Percentiles rank a stretch among this genome's conserved stretches.
Evolutionary conservation across 2,113 vertebrate genomes (phyloP).

Genomic region (Odocoileus hemionus): DNA sequence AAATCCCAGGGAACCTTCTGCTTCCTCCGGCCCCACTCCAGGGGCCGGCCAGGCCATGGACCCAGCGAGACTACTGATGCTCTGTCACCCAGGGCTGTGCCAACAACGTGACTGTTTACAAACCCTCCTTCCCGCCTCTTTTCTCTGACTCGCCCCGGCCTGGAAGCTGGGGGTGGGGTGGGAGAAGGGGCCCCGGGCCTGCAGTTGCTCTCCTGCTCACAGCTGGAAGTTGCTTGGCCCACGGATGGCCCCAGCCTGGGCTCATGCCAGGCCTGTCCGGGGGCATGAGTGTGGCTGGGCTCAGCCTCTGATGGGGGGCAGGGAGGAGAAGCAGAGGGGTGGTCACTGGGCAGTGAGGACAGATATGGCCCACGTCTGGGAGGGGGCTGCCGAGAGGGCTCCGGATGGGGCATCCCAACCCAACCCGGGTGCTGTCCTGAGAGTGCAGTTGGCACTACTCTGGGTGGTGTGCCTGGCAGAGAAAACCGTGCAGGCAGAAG

Average conservation of each 20-base stretch:
- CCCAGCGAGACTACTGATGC: neutral
- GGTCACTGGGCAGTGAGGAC: neutral
- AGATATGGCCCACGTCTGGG: neutral
- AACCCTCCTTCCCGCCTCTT: neutral
- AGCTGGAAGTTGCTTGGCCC: neutral
- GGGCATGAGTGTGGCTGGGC: neutral
- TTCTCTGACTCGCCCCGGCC: neutral
- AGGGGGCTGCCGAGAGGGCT: neutral
- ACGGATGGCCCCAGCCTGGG: neutral
- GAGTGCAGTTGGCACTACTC: neutral
- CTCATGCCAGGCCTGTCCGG: no score
- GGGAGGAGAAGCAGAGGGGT: neutral
- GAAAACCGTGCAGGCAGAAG: neutral
- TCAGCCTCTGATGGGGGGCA: neutral
- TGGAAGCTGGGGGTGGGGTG: neutral
- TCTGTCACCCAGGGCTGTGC: neutral
- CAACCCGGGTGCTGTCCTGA: neutral
- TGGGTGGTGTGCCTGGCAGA: neutral
- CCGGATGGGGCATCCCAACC: neutral
- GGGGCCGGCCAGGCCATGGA: neutral
- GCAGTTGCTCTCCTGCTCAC: neutral
- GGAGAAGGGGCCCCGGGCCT: neutral
- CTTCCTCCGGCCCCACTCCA: neutral
- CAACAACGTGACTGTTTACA: neutral
- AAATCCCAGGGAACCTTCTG: neutral